Evolutionary conservation across 1,140 invertebrate species (phyloP), one percentile per base, ranked within the genome.

Genomic region (Adelges cooleyi): DNA sequence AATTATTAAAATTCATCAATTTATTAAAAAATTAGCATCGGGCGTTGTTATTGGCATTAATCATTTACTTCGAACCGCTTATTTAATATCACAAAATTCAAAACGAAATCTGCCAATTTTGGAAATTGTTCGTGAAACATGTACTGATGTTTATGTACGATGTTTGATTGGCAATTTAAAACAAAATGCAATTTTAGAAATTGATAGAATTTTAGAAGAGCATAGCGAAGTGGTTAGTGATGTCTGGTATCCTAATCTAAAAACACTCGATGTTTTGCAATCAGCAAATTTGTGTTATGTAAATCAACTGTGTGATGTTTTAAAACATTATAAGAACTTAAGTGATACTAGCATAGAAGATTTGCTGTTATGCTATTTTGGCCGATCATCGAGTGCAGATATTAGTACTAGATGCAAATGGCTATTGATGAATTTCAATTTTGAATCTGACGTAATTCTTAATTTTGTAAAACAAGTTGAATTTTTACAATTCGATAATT

Each of bases 111-210:
- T 82, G 51, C 69, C 77, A 8, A 69, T 77, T 22, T 68, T 69
- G 5, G 74, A 77, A 42, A 80, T 84, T 3, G 75, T 87, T 65
- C 69, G 73, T 10, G 78, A 78, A 27, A 78, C 81, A 42, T 84
- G 84, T 68, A 72, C 77, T 1, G 86, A 88, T 71, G 80, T 87
- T 23, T 90, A 88, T 70, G 77, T 86, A 18, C 85, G 82, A 72
- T 79, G 80, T 48, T 27, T 62, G 33, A 46, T 46, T 48, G 42
- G 17, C 13, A 62, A 33, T 48, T 29, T 3, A 33, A 62, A 62
- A 48, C 25, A 48, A 62, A 62, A 62, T 48, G 56, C 25, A 2
- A 48, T 62, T 6, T 33, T 29, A 33, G 42, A 62, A 62, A 62
- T 62, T 8, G 13, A 62, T 62, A 17, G 17, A 1, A 0, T 62